Conservation (phyloP, 2,888 invertebrate genomes). For the Epicampocera succincta region DNA sequence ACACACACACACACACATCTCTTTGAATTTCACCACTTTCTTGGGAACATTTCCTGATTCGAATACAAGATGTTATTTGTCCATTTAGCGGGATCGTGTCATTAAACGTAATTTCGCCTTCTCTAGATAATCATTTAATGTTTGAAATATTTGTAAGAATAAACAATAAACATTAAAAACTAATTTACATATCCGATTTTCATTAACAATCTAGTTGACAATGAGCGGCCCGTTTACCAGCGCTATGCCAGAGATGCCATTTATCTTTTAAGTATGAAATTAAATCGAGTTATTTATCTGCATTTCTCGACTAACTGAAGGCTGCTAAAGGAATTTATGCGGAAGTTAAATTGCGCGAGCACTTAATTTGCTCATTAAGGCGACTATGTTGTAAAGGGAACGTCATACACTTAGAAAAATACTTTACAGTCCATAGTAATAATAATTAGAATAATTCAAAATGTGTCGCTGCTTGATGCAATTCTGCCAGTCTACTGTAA, state of each 20-base stretch:
- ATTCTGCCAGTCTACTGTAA: no score
- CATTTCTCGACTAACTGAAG: not conserved
- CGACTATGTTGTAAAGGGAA: not conserved
- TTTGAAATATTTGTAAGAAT: not conserved
- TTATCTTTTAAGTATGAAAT: not conserved
- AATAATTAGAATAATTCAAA: no score
- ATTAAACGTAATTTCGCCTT: slow-evolving; percentile 1
- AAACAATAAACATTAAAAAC: slow-evolving; percentile 4
- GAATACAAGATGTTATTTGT: no score
- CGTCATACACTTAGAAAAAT: not conserved
- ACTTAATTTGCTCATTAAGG: not conserved
- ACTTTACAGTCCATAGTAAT: not conserved
- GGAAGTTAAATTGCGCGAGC: slow-evolving; percentile 31
- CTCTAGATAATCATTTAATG: not conserved
- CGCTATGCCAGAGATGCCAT: not conserved
- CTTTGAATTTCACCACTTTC: no score
- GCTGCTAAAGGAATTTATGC: slow-evolving; percentile 7
- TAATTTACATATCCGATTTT: slow-evolving; percentile 32
- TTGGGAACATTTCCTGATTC: no score
- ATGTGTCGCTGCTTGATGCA: no score
- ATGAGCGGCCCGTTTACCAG: not conserved
- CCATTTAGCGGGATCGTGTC: slow-evolving; percentile 2
- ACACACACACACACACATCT: no score
- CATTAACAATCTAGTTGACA: slow-evolving; percentile 29
- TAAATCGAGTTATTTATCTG: not conserved